Percentiles rank a stretch among this genome's conserved stretches.
These are phyloP conservation scores for Nautilus pompilius DNA, from an alignment of 1,140 invertebrate species.

Conservation along the genomic window DNA sequence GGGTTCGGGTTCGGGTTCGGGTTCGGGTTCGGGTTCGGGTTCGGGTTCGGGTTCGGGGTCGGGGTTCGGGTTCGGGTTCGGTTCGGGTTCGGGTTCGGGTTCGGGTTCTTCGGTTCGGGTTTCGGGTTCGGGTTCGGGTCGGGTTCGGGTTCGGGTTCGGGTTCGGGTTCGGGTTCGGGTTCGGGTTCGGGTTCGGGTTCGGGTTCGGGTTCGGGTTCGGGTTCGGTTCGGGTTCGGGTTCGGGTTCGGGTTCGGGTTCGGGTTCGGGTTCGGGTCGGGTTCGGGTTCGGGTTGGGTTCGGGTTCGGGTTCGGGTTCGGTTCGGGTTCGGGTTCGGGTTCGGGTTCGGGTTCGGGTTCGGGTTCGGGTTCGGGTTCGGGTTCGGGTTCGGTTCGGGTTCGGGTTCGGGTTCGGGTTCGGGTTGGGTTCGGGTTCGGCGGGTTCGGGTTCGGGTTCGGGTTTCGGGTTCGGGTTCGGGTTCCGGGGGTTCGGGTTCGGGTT, in stretches of 20 bases:
- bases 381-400: too few relatives aligned
- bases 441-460: not conserved
- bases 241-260: not conserved
- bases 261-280: not conserved
- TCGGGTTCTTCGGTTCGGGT: constrained; percentile 4
- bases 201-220: not conserved
- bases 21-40: not conserved
- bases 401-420: not conserved
- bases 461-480: not conserved
- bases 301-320: constrained; percentile 6
- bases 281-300: constrained; percentile 7
- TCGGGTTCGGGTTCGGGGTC: constrained; percentile 7
- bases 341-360: not conserved
- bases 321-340: not conserved
- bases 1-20: constrained; percentile 8
- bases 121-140: constrained; percentile 10
- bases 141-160: constrained; percentile 11
- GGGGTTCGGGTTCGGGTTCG: constrained; percentile 2
- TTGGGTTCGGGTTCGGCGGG: too few relatives aligned
- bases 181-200: constrained; percentile 1
- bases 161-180: constrained; percentile 12
- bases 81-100: not conserved
- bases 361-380: not conserved
- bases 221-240: constrained; percentile 2
- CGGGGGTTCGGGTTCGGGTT: not conserved